A percentile compares a stretch with the other conserved stretches of the same genome.
Conservation (phyloP, 92 coral and sea anemone species). For the Pocillopora meandrina region DNA sequence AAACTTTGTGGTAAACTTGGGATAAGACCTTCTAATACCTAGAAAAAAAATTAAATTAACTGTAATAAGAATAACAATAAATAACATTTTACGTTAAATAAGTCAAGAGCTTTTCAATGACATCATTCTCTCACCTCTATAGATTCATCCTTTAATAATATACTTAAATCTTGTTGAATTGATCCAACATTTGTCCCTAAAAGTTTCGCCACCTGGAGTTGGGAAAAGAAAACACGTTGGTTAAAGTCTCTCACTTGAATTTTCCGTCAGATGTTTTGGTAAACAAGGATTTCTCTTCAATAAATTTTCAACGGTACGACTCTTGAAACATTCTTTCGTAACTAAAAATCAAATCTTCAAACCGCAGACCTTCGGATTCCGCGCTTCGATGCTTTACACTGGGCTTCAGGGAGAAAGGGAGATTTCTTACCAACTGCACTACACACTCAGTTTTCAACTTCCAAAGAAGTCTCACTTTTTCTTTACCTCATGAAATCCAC, state of each 20-base stretch:
- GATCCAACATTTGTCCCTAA: constrained; percentile 84
- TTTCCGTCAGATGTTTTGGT: not conserved
- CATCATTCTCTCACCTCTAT: constrained; percentile 69
- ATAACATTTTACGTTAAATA: not conserved
- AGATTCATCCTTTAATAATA: constrained; percentile 97
- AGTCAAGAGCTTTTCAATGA: not conserved
- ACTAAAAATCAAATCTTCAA: too few relatives aligned
- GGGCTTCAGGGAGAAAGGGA: too few relatives aligned
- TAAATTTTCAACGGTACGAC: too few relatives aligned
- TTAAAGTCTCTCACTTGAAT: not conserved
- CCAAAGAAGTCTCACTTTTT: not conserved
- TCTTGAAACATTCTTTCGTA: too few relatives aligned
- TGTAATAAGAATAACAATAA: not conserved
- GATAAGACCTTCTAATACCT: constrained; percentile 97
- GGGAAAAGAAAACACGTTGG: not conserved
- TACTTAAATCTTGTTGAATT: constrained; percentile 90
- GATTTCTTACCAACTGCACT: too few relatives aligned
- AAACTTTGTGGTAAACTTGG: constrained; percentile 89
- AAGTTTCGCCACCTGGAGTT: constrained; percentile 82
- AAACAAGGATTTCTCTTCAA: too few relatives aligned
- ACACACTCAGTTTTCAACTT: not conserved
- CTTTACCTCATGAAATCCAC: constrained; percentile 97
- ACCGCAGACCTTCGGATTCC: too few relatives aligned
- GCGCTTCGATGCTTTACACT: too few relatives aligned
- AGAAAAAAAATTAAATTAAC: not conserved